Evolutionary conservation across 2,888 invertebrate species (phyloP).

Genomic region (Amphimallon solstitiale): DNA sequence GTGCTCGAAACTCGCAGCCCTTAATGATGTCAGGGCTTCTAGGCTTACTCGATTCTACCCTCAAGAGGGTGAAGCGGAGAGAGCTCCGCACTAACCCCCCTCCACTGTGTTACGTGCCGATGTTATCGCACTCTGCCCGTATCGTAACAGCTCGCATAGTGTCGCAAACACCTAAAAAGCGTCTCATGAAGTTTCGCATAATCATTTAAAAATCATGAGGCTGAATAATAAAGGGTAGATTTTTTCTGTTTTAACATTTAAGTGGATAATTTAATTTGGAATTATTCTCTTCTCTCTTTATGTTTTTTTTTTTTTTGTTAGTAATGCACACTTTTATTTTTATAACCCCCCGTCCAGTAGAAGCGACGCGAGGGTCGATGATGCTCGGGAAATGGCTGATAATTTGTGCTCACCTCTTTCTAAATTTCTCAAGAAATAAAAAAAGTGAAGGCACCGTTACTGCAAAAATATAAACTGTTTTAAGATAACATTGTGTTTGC

Average conservation of each 20-base stretch:
- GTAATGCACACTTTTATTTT: too few species aligned
- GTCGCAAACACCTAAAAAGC: constrained; percentile 16
- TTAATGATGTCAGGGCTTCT: constrained; percentile 47
- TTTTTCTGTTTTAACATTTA: not conserved
- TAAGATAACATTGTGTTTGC: too few species aligned
- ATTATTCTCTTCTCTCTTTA: too few species aligned
- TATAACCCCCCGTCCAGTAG: too few species aligned
- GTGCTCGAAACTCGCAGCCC: constrained; percentile 45
- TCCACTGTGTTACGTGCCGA: constrained; percentile 23
- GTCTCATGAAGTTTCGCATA: constrained; percentile 8
- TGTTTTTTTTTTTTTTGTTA: too few species aligned
- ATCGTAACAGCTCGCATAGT: not conserved
- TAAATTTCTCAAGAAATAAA: too few species aligned
- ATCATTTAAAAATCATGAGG: constrained; percentile 24
- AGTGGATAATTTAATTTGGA: too few species aligned
- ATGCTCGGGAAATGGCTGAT: too few species aligned
- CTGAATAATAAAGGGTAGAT: not conserved
- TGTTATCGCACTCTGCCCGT: constrained; percentile 21
- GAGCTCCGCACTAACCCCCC: not conserved
- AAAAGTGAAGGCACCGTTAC: too few species aligned
- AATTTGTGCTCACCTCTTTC: too few species aligned
- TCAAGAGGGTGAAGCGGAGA: constrained; percentile 37
- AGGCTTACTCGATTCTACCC: constrained; percentile 47
- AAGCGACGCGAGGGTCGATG: too few species aligned
- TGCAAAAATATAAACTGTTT: too few species aligned